phyloP scores from a whole-genome alignment of 37 sponge, comb jelly and placozoan species.

The Haliclona indistincta region DNA sequence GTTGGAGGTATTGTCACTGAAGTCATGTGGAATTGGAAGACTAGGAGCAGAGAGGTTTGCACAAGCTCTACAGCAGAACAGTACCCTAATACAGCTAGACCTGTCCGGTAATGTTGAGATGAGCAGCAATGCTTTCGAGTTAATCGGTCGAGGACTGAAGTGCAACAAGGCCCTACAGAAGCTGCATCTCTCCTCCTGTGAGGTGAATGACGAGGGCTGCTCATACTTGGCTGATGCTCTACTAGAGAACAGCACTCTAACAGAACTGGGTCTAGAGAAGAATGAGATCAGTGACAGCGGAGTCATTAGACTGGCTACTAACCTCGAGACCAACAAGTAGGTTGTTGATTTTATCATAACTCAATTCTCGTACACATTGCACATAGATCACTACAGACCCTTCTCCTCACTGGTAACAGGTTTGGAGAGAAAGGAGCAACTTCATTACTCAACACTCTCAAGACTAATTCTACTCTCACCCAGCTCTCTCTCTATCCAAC shows the following conservation, averaged over 20 bases:
- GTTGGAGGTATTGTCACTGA: constrained; percentile 14
- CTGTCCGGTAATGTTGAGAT: constrained; percentile 30
- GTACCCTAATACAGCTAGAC: background rate
- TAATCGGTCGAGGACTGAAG: constrained; percentile 23
- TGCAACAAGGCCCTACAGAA: background rate
- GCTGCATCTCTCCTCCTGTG: constrained; percentile 39
- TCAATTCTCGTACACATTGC: background rate
- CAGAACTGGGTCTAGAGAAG: constrained; percentile 7
- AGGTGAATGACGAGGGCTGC: constrained; percentile 40
- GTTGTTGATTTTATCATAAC: background rate
- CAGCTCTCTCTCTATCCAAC: background rate
- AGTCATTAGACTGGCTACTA: constrained; percentile 1
- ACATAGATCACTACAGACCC: constrained; percentile 7
- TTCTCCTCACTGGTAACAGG: constrained; percentile 22
- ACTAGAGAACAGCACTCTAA: background rate
- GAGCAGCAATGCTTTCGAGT: constrained; percentile 14
- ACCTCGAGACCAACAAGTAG: constrained; percentile 18
- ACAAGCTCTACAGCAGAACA: constrained; percentile 3
- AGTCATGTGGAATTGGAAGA: constrained; percentile 28
- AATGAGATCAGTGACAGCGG: constrained; percentile 44
- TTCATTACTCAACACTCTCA: constrained; percentile 8
- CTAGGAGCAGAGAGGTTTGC: constrained; percentile 19
- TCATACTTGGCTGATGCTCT: constrained; percentile 36
- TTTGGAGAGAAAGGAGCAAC: constrained; percentile 20
- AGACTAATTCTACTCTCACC: constrained; percentile 26